Evolutionary conservation across 1,140 invertebrate species (phyloP), one percentile per base, ranked within the genome.

Genomic region (Archegozetes longisetosus): DNA sequence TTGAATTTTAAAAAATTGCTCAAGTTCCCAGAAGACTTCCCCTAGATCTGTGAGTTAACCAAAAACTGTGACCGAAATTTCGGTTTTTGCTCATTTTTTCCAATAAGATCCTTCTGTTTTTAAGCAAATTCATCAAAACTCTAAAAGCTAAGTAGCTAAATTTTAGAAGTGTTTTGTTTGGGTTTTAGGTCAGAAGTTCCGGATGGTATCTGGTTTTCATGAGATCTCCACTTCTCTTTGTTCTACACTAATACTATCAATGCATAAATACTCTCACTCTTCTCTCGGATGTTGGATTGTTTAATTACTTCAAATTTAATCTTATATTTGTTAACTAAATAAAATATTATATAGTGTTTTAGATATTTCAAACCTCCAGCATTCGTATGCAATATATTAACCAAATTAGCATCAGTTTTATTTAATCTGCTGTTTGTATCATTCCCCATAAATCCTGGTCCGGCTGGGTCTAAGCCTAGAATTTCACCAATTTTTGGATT

Each of bases 221-320:
- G n/a, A n/a, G n/a, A n/a, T n/a, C n/a, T n/a, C n/a, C n/a, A 86
- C 86, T 69, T 91, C 87, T 62, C 86, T 82, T 68, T 84, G 84
- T 3, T 86, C 86, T 65, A 87, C 86, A 71, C 89, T 89, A 0
- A 86, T 85, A 69, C 88, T 89, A 70, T 88, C 88, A 70, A 89
- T 86, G 61, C 88, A 69, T 68, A n/a, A n/a, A n/a, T n/a, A n/a
- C n/a, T n/a, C n/a, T n/a, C n/a, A n/a, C n/a, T n/a, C 88, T 85
- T 0, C 86, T 86, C 63, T 85, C 84, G 0, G 85, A 81, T 68
- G 87, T 82, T 13, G 81, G 83, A 81, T 88, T 88, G 40, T 86
- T 85, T 4, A 64, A 86, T 62, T 85, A 85, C 17, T 17, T 9
- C 3, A 57, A 9, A 12, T 23, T 17, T 24, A 53, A 24, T 17